phyloP scores from a whole-genome alignment of 2,888 invertebrate species.

The Agelastica alni region DNA sequence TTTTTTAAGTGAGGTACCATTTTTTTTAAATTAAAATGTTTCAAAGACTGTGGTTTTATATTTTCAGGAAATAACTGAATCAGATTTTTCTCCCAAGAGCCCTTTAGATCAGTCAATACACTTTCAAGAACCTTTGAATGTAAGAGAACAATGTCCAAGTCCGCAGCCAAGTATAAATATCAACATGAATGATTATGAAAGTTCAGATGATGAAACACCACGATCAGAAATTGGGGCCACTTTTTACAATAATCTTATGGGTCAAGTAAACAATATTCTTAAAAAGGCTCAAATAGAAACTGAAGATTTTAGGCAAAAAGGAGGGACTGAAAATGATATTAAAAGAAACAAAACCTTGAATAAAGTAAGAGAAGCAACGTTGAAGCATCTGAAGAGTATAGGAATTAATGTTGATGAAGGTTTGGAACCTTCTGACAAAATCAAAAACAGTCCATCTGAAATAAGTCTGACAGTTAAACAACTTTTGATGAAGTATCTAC shows the following conservation, averaged over 20 bases:
- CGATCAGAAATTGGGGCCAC: slow-evolving; percentile 68
- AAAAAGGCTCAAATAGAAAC: slow-evolving; percentile 54
- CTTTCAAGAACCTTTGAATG: slow-evolving; percentile 48
- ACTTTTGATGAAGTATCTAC: slow-evolving; percentile 62
- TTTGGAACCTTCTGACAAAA: slow-evolving; percentile 27
- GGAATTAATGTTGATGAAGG: slow-evolving; percentile 47
- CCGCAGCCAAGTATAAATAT: slow-evolving; percentile 60
- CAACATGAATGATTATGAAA: slow-evolving; percentile 58
- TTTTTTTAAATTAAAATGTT: too few species aligned
- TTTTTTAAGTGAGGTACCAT: too few species aligned
- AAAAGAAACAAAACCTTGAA: slow-evolving; percentile 44
- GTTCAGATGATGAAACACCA: slow-evolving; percentile 57
- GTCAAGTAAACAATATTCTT: slow-evolving; percentile 62
- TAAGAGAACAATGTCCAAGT: slow-evolving; percentile 54
- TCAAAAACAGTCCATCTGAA: slow-evolving; percentile 49
- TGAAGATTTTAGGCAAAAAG: slow-evolving; percentile 22
- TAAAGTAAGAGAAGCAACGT: slow-evolving; percentile 52
- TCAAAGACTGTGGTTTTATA: too few species aligned
- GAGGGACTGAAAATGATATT: slow-evolving; percentile 9
- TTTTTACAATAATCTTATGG: slow-evolving; percentile 73
- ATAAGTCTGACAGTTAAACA: slow-evolving; percentile 63
- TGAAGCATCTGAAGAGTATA: slow-evolving; percentile 51
- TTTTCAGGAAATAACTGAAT: slow-evolving; percentile 45
- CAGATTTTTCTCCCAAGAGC: slow-evolving; percentile 29
- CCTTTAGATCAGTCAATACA: slow-evolving; percentile 44